phyloP scores from a whole-genome alignment of 2,797 vertebrate species.

The Schizopygopsis pylzovi region DNA sequence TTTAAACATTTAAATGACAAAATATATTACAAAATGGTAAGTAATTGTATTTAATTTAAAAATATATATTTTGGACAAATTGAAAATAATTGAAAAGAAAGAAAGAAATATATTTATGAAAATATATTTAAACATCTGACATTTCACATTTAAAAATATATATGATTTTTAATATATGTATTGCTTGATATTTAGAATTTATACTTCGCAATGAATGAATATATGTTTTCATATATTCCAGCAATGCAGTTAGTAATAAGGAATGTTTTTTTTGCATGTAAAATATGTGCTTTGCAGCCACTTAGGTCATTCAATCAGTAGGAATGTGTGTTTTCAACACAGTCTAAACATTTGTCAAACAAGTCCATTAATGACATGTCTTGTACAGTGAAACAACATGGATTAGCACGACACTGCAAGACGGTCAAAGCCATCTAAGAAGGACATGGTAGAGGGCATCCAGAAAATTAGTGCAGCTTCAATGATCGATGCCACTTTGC shows the following conservation, averaged over 20 bases:
- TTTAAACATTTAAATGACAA: background rate
- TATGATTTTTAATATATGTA: background rate
- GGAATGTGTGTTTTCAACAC: background rate
- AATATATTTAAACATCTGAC: background rate
- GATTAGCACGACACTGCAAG: background rate
- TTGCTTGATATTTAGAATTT: background rate
- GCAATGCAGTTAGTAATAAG: background rate
- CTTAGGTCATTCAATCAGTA: background rate
- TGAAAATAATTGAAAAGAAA: background rate
- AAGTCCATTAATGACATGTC: background rate
- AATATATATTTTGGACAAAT: background rate
- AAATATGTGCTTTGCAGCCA: background rate
- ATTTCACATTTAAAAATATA: background rate
- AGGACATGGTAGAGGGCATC: slow-evolving; percentile 35
- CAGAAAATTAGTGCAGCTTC: slow-evolving; percentile 24
- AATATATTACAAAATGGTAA: background rate
- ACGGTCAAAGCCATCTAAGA: background rate
- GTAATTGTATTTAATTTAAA: background rate
- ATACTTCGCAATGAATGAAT: background rate
- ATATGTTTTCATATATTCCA: background rate
- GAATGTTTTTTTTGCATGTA: background rate
- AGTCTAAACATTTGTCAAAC: background rate
- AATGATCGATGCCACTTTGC: slow-evolving; percentile 28
- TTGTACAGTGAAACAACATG: background rate
- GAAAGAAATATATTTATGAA: background rate